Evolutionary conservation across 2,888 invertebrate species (phyloP), one percentile per base, ranked within the genome.

Genomic region (Conistra vaccinii): DNA sequence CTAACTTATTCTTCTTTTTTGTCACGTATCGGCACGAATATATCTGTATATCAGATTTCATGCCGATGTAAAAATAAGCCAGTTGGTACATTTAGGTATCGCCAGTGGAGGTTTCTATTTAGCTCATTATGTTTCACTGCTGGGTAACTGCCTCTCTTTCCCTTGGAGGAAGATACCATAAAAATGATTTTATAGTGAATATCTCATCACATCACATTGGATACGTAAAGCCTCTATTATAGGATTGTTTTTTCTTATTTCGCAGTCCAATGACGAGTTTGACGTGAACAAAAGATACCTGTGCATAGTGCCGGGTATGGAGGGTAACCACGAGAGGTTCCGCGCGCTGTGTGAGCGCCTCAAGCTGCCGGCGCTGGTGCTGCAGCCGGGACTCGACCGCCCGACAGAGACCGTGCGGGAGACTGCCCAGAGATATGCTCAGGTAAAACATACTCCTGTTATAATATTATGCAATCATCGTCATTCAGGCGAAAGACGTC

Each of bases 291-390:
- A 89, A 58, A 83, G 85, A 3, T 90, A 89, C 63, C 75, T 94
- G 39, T 90, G 90, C 74, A 85, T 93, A 60, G 78, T 93, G 26
- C 94, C 94, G 0, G 94, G 94, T 0, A 73, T 93, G 32, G 94
- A 94, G 76, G 93, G 93, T 0, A 90, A 92, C 51, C 81, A 92
- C 62, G 78, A 84, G 35, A 85, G 90, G 48, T 94, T 94, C 86
- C 80, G 72, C 0, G 32, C 58, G 12, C 48, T 74, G 26, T 74
- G 63, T 26, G 76, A 62, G 26, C 51, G 42, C n/a, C 76, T 53
- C 23, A 92, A 93, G 81, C 29, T 94, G 66, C 89, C 91, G 0
- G 92, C 93, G 0, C 32, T 94, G 1, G 93, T 92, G 2, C 79
- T 95, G 71, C 94, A 94, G 74, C 92, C 92, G 0, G 92, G 92